Percentiles rank a stretch among this genome's conserved stretches.
Conservation (phyloP, 2,888 invertebrate genomes). For the Euzophera pinguis region DNA sequence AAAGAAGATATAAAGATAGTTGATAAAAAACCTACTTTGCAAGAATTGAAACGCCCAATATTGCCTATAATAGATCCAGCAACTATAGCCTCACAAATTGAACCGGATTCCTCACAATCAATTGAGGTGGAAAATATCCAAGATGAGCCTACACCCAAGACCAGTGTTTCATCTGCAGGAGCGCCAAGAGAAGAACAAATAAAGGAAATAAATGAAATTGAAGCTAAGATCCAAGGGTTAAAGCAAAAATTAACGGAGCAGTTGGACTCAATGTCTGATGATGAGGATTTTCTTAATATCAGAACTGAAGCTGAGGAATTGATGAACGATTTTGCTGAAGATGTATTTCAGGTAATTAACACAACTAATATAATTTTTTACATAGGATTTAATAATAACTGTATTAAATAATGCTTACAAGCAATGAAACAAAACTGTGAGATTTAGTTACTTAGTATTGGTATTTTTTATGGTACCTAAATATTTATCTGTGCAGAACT, state of each 20-base stretch:
- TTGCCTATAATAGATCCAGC: conserved; percentile 69
- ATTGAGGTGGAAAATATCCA: conserved; percentile 33
- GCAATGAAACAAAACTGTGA: no score
- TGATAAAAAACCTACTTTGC: conserved; percentile 43
- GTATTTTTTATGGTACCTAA: no score
- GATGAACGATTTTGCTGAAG: conserved; percentile 74
- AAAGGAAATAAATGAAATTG: conserved; percentile 74
- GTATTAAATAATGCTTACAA: no score
- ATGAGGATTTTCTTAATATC: conserved; percentile 83
- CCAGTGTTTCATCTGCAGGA: conserved; percentile 20
- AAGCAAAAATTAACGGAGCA: conserved; percentile 67
- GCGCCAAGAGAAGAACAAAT: conserved; percentile 50
- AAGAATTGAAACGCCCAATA: conserved; percentile 53
- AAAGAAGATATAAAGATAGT: conserved; percentile 44
- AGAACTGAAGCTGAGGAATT: conserved; percentile 81
- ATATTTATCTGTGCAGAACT: no score
- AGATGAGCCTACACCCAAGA: conserved; percentile 33
- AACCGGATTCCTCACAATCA: conserved; percentile 19
- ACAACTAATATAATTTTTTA: not conserved
- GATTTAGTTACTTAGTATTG: no score
- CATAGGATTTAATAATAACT: no score
- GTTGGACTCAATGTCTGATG: conserved; percentile 80
- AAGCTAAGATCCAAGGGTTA: conserved; percentile 80
- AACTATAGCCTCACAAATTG: conserved; percentile 47
- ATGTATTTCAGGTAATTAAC: conserved; percentile 60